Conservation (phyloP, 2,113 vertebrate species). For the Macquaria australasica region DNA sequence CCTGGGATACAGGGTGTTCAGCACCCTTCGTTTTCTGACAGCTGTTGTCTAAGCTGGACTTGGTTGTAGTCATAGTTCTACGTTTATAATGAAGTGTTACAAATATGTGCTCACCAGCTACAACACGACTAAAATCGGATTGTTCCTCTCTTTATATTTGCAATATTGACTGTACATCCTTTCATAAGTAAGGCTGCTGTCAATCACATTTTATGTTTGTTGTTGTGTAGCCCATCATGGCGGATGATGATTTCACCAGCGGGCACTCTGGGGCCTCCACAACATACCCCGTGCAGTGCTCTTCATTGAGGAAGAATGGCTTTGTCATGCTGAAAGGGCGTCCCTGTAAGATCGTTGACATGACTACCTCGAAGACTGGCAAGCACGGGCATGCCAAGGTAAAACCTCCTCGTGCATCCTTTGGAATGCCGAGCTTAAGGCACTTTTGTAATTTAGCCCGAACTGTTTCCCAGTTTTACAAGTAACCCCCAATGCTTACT, state of each 20-base stretch:
- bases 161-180: neutral
- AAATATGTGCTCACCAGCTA: neutral
- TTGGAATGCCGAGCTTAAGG: constrained; percentile 22
- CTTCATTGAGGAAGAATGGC: constrained; percentile 93
- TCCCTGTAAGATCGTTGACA: constrained; percentile 95
- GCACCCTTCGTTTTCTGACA: neutral
- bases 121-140: neutral
- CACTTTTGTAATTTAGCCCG: neutral
- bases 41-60: neutral
- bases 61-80: neutral
- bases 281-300: constrained; percentile 92
- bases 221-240: constrained; percentile 79
- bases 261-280: constrained; percentile 90
- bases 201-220: neutral
- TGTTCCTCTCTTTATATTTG: neutral
- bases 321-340: constrained; percentile 91
- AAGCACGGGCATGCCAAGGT: constrained; percentile 97
- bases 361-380: constrained; percentile 96
- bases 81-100: neutral
- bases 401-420: constrained; percentile 22
- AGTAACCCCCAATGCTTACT: neutral
- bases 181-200: neutral
- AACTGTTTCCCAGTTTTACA: neutral
- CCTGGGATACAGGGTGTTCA: too few species aligned
- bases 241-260: constrained; percentile 86